phyloP scores from a whole-genome alignment of 2,797 vertebrate species.

The Kryptolebias ocellatus region DNA sequence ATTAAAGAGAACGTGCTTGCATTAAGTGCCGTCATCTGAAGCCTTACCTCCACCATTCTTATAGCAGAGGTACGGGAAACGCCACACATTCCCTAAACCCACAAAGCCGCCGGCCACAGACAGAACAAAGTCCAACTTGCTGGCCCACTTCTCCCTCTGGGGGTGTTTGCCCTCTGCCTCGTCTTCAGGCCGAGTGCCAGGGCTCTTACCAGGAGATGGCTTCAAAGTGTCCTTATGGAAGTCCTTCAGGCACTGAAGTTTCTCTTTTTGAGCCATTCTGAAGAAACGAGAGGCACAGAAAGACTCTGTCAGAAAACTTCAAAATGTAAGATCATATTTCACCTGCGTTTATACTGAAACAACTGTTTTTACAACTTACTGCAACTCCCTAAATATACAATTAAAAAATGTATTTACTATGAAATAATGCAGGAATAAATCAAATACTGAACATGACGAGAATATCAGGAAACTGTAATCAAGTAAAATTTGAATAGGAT shows the following conservation, averaged over 20 bases:
- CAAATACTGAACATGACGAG: no score
- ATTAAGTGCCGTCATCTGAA: neutral
- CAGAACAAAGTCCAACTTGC: slow-evolving; percentile 97
- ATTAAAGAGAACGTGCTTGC: neutral
- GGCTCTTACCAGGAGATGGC: slow-evolving; percentile 96
- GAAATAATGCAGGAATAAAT: no score
- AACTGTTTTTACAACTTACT: no score
- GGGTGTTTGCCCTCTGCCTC: slow-evolving; percentile 96
- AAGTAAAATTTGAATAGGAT: no score
- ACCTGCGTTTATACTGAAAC: neutral
- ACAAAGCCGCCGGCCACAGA: slow-evolving; percentile 97
- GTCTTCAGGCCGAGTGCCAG: slow-evolving; percentile 93
- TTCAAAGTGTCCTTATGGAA: slow-evolving; percentile 99
- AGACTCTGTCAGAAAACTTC: neutral
- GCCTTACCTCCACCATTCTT: slow-evolving; percentile 97
- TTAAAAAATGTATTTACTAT: no score
- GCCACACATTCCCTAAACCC: slow-evolving; percentile 97
- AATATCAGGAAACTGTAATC: no score
- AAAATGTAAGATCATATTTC: neutral
- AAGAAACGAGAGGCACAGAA: slow-evolving; percentile 1
- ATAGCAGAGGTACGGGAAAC: slow-evolving; percentile 99
- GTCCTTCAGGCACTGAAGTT: slow-evolving; percentile 96
- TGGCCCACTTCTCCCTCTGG: slow-evolving; percentile 97
- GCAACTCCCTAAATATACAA: no score
- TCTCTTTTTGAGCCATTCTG: slow-evolving; percentile 96